phyloP scores from a whole-genome alignment of 2,797 vertebrate genomes.

The Chelon auratus region DNA sequence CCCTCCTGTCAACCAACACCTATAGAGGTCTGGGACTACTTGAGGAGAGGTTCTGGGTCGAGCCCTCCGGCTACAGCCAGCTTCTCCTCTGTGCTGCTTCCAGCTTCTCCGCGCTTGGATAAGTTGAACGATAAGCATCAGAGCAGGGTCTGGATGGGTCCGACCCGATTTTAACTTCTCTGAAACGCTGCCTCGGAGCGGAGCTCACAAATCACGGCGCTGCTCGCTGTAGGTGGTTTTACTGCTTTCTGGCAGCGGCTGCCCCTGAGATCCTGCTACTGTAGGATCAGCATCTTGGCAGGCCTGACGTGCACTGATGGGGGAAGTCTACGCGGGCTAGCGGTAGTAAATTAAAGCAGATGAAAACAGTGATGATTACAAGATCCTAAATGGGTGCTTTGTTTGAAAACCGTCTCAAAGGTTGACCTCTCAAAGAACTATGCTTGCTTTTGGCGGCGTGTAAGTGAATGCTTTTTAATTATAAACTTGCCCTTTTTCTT shows the following conservation, averaged over 20 bases:
- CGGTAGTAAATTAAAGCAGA: conserved; percentile 52
- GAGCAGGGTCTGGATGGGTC: conserved; percentile 18
- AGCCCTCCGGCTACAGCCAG: conserved; percentile 21
- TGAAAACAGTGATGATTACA: conserved; percentile 48
- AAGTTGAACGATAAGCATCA: conserved; percentile 60
- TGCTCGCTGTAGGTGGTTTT: conserved; percentile 57
- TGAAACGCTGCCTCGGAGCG: conserved; percentile 45
- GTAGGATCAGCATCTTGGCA: conserved; percentile 52
- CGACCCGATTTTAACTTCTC: conserved; percentile 37
- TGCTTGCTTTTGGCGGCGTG: conserved; percentile 14
- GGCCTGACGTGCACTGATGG: conserved; percentile 39
- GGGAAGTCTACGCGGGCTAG: conserved; percentile 39
- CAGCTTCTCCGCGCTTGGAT: conserved; percentile 6
- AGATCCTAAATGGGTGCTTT: conserved; percentile 57
- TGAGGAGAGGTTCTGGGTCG: conserved; percentile 3
- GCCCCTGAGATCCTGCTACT: conserved; percentile 43
- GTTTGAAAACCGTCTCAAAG: conserved; percentile 36
- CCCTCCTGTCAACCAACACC: conserved; percentile 68
- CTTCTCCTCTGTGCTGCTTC: conserved; percentile 24
- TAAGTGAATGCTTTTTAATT: conserved; percentile 1
- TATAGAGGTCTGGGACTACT: conserved; percentile 63
- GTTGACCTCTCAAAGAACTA: conserved; percentile 38
- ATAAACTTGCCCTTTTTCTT: not conserved
- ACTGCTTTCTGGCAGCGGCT: conserved; percentile 39
- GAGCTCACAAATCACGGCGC: conserved; percentile 49